Percentiles rank a stretch among this genome's conserved stretches.
These are phyloP conservation scores for Diadumene lineata DNA, from an alignment of 92 coral and sea anemone species.

Conservation along the genomic window DNA sequence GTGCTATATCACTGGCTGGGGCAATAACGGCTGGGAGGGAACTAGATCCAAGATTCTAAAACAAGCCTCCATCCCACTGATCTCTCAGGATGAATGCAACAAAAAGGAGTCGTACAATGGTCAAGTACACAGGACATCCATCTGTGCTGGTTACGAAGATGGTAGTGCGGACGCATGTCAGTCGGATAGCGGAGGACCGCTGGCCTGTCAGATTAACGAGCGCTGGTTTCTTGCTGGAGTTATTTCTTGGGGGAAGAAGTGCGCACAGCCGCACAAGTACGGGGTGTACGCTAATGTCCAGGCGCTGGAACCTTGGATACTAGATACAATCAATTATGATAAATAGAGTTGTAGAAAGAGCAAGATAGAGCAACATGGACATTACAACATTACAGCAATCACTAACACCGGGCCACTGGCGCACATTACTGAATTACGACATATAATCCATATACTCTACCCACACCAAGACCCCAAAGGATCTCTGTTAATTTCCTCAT, in stretches of 20 bases:
- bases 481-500: no score
- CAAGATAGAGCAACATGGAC: no score
- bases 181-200: slow-evolving; percentile 70
- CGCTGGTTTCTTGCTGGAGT: slow-evolving; percentile 67
- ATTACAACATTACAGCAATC: no score
- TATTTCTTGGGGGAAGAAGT: slow-evolving; percentile 58
- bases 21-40: slow-evolving; percentile 55
- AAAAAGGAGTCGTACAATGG: slow-evolving; percentile 51
- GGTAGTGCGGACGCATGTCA: slow-evolving; percentile 65
- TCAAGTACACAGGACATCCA: slow-evolving; percentile 43
- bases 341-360: neutral
- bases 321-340: neutral
- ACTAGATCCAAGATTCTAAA: slow-evolving; percentile 30
- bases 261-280: slow-evolving; percentile 59
- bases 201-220: slow-evolving; percentile 52
- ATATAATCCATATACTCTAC: no score
- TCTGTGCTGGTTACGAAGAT: slow-evolving; percentile 58
- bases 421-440: no score
- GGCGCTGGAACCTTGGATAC: slow-evolving; percentile 45
- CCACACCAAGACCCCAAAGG: no score
- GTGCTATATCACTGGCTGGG: slow-evolving; percentile 73
- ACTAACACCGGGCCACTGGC: no score
- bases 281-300: slow-evolving; percentile 60
- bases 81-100: slow-evolving; percentile 55
- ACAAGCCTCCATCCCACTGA: slow-evolving; percentile 47